Evolutionary conservation across 2,797 vertebrate species (phyloP), one percentile per base, ranked within the genome.

Genomic region (Lycodopsis pacificus): DNA sequence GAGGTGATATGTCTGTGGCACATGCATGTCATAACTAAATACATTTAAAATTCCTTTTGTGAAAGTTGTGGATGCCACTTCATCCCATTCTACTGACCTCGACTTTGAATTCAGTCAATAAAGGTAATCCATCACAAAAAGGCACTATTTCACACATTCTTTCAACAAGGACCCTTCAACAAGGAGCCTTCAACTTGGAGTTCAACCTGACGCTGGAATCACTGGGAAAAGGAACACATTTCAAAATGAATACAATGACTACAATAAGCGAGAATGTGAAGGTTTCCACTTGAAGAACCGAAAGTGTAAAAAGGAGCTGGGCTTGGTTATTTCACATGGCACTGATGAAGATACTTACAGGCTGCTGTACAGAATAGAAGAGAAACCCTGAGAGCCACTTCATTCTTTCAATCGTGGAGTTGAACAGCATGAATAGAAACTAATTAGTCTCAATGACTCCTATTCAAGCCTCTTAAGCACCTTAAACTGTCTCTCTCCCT

Each of bases 361-460:
- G 38, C 53, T 63, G 42, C 20, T 56, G 70, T 22, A 64, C 22
- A 67, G 44, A 71, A 9, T 0, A 77, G 61, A 75, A 20, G 38
- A 65, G 66, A 71, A 64, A 48, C 32, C 65, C 59, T 46, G 74
- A 78, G 58, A 77, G 54, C n/a, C 34, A 27, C 73, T 85, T 78
- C 32, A 82, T 27, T 34, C 63, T 40, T 64, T 82, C 58, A 65
- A 22, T 74, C 42, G 58, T 25, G 12, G 49, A 51, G 36, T 38
- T 77, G 48, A 71, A 73, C 22, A 40, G 20, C 42, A 57, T 87
- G 79, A 86, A 85, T 58, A 34, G 71, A 72, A 84, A 65, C 42
- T 84, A 77, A 89, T 88, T 86, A 76, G 79, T 80, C 73, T 86
- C 65, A 79, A 73, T 84, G 82, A 85, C 25, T 76, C 65, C 57